These are phyloP conservation scores for Archaeoteleia sp. DNA, from an alignment of 2,888 invertebrate genomes.

Conservation along the genomic window DNA sequence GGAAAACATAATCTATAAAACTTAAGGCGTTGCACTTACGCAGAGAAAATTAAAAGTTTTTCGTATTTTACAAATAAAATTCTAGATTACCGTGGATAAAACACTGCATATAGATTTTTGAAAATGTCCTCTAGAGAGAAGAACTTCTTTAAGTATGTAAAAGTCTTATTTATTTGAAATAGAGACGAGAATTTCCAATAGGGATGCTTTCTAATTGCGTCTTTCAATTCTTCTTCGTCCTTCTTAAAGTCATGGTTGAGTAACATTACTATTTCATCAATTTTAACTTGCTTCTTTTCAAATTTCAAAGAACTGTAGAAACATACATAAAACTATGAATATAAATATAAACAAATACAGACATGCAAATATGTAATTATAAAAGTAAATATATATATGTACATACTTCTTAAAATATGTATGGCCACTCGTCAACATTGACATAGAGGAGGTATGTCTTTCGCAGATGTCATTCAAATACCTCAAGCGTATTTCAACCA, in stretches of 20 bases:
- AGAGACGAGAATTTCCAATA: slow-evolving; percentile 81
- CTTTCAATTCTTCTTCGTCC: slow-evolving; percentile 51
- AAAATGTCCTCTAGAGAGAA: slow-evolving; percentile 78
- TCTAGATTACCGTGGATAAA: slow-evolving; percentile 78
- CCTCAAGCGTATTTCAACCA: slow-evolving; percentile 75
- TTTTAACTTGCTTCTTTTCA: background rate
- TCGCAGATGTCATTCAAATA: slow-evolving; percentile 76
- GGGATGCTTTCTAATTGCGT: slow-evolving; percentile 78
- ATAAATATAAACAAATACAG: slow-evolving; percentile 57
- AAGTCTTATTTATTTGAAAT: slow-evolving; percentile 78
- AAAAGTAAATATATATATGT: no score
- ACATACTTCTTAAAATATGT: slow-evolving; percentile 71
- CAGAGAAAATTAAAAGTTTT: background rate
- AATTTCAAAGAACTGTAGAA: slow-evolving; percentile 32
- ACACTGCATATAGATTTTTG: slow-evolving; percentile 79
- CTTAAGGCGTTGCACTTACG: background rate
- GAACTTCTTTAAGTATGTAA: slow-evolving; percentile 76
- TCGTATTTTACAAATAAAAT: slow-evolving; percentile 64
- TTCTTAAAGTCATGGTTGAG: slow-evolving; percentile 48
- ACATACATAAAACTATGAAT: slow-evolving; percentile 20
- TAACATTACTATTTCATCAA: slow-evolving; percentile 33
- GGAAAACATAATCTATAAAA: background rate
- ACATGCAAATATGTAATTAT: background rate
- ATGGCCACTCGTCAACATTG: slow-evolving; percentile 73
- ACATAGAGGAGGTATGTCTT: slow-evolving; percentile 75